phyloP scores from a whole-genome alignment of 2,113 vertebrate species.

The Callionymus lyra region DNA sequence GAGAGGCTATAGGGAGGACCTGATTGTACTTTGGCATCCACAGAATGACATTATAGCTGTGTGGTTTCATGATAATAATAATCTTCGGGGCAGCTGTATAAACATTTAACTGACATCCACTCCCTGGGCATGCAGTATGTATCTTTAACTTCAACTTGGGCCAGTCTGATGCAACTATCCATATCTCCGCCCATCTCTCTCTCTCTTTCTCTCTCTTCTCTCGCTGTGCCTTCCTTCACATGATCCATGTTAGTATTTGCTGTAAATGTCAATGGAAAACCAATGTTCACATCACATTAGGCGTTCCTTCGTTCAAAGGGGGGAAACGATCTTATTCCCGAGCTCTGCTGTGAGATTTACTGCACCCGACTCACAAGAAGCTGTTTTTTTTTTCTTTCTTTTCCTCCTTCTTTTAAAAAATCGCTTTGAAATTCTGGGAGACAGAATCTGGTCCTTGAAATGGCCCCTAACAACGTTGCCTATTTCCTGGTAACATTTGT shows the following conservation, averaged over 20 bases:
- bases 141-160: conserved; percentile 66
- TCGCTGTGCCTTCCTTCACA: conserved; percentile 25
- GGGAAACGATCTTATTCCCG: conserved; percentile 19
- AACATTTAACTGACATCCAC: conserved; percentile 73
- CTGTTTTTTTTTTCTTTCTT: conserved; percentile 24
- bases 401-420: conserved; percentile 20
- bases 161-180: conserved; percentile 62
- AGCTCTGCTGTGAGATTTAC: conserved; percentile 17
- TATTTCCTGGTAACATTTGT: conserved; percentile 66
- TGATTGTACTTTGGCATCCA: conserved; percentile 69
- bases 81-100: conserved; percentile 74
- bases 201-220: conserved; percentile 4
- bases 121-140: conserved; percentile 66
- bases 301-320: conserved; percentile 22
- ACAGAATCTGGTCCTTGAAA: too few species aligned
- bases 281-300: conserved; percentile 36
- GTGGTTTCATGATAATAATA: conserved; percentile 77
- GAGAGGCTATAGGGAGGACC: conserved; percentile 57
- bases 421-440: conserved; percentile 18
- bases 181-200: conserved; percentile 44
- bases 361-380: conserved; percentile 1
- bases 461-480: conserved; percentile 45
- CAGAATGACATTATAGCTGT: conserved; percentile 74
- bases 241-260: conserved; percentile 43
- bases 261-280: conserved; percentile 48